phyloP scores from a whole-genome alignment of 2,888 invertebrate species.

The Rhamnusium bicolor region DNA sequence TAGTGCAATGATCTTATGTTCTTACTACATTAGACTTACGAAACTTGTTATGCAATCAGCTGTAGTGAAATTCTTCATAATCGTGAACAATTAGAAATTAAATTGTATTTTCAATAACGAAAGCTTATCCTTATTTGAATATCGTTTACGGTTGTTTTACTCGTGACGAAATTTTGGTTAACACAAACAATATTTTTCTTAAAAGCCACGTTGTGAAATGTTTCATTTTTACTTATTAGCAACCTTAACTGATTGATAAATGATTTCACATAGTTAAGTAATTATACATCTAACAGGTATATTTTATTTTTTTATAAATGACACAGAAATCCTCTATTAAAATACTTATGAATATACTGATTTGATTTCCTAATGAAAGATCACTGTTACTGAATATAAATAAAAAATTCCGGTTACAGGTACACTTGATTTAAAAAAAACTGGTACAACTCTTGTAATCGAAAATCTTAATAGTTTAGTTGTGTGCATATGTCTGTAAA shows the following conservation, averaged over 20 bases:
- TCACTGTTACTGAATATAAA: too few species aligned
- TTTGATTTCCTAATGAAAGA: too few species aligned
- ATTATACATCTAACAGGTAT: not conserved
- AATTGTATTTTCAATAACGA: slow-evolving; percentile 43
- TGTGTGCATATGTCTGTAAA: too few species aligned
- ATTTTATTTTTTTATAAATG: too few species aligned
- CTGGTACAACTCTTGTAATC: too few species aligned
- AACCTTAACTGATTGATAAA: not conserved
- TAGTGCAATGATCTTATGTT: slow-evolving; percentile 18
- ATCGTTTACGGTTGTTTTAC: slow-evolving; percentile 23
- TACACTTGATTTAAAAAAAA: too few species aligned
- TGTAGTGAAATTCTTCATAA: slow-evolving; percentile 46
- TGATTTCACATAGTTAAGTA: not conserved
- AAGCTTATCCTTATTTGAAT: slow-evolving; percentile 29
- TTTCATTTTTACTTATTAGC: slow-evolving; percentile 4
- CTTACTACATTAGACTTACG: slow-evolving; percentile 21
- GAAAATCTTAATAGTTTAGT: too few species aligned
- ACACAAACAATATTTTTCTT: slow-evolving; percentile 6
- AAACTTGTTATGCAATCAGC: slow-evolving; percentile 28
- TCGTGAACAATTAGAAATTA: slow-evolving; percentile 52
- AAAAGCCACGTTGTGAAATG: not conserved
- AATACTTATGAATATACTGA: too few species aligned
- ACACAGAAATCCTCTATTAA: too few species aligned
- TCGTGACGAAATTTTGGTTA: slow-evolving; percentile 23
- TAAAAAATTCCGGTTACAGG: too few species aligned